Percentiles rank a stretch among this genome's conserved stretches.
These are phyloP conservation scores for Choloepus didactylus DNA, from an alignment of 2,797 vertebrate genomes.

Conservation along the genomic window DNA sequence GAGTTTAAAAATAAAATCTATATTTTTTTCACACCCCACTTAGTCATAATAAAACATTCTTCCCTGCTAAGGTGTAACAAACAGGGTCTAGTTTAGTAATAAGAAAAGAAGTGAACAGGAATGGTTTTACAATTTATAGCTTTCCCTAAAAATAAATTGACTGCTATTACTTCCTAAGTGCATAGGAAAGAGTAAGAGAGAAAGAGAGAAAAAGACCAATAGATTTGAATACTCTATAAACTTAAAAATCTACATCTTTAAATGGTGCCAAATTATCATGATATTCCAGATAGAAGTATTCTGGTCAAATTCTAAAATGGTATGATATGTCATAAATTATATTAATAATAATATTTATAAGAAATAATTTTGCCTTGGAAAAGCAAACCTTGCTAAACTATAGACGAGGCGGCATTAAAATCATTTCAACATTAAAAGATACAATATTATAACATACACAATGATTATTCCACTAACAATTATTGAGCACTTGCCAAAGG, in stretches of 20 bases:
- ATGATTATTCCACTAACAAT: neutral
- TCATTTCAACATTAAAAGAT: neutral
- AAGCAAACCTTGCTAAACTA: neutral
- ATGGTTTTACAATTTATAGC: conserved; percentile 26
- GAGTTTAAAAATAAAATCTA: conserved; percentile 49
- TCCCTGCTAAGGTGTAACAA: neutral
- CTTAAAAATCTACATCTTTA: neutral
- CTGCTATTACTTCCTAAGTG: neutral
- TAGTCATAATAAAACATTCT: conserved; percentile 37
- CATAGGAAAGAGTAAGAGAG: neutral
- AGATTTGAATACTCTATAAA: neutral
- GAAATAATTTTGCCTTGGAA: conserved; percentile 8
- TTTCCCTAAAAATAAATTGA: conserved; percentile 48
- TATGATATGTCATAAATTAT: neutral
- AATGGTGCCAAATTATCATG: neutral
- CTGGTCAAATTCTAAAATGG: conserved; percentile 22
- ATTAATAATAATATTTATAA: neutral
- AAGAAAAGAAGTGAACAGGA: conserved; percentile 7
- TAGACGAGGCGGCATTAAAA: neutral
- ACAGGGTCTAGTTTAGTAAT: conserved; percentile 40
- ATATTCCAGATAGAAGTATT: neutral
- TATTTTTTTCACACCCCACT: neutral
- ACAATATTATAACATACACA: neutral
- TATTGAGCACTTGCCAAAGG: neutral
- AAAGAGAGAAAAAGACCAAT: neutral